Base-by-base conservation (phyloP, 2,113 vertebrate genomes). In the Thalassoma bifasciatum region DNA sequence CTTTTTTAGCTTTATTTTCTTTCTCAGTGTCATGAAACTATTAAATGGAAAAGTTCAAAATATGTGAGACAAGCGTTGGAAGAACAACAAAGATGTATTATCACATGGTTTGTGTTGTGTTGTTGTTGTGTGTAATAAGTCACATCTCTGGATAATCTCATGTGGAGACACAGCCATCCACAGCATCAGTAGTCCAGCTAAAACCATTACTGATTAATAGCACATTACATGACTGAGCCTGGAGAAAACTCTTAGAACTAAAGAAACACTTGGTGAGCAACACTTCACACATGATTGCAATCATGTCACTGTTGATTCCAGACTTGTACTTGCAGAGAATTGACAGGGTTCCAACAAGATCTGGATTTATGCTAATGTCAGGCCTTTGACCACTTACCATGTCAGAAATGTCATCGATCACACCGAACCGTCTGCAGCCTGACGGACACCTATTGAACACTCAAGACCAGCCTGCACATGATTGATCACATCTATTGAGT, bases 401-500 rank as follows among this genome's bases (percentile, higher is more conserved):
- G 52, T 72, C 54, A 72, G 37, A 81, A 36, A 70, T 37, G 24
- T 49, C 72, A 77, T 44, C 2, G n/a, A 89, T 85, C 82, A 69
- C 50, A 17, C 40, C 11, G 4, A 60, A 64, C 65, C 59, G 69
- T 64, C 71, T 30, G 59, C 38, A 69, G 13, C 60, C 69, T 70
- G 81, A 75, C 72, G 73, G n/a, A 24, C 36, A 3, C 49, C 46
- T 77, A 74, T 83, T 82, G 85, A 85, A 57, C 59, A 37, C 70
- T 70, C 53, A 65, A 70, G 42, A 89, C 69, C 79, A 62, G 76
- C 58, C 58, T 56, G 26, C 65, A 65, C 24, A 66, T 89, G 88
- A 89, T 85, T 77, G 81, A 92, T 91, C 72, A 68, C 88, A 59
- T 80, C 67, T 65, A 80, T 72, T 59, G 50, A 89, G 24, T 86